Conservation (phyloP, 2,888 invertebrate genomes). For the Scotopteryx bipunctaria region DNA sequence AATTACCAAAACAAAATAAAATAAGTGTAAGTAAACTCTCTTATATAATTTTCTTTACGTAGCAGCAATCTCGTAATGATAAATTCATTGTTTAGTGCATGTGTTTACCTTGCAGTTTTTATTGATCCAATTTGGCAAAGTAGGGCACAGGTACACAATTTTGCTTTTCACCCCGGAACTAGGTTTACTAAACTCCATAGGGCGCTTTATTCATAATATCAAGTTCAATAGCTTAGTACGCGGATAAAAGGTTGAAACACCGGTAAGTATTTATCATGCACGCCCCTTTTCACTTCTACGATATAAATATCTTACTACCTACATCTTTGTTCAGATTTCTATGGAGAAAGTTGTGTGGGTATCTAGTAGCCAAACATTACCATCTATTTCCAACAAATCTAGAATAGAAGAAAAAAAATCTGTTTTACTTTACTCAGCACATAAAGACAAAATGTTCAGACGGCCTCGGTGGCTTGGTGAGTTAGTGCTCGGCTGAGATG, state of each 20-base stretch:
- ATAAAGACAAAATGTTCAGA: no score
- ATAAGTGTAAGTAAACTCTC: slow-evolving; percentile 4
- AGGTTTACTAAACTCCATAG: slow-evolving; percentile 1
- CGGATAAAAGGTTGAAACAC: neutral
- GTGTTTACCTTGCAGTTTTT: slow-evolving; percentile 22
- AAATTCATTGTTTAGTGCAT: neutral
- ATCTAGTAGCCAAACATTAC: no score
- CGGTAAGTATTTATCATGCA: neutral
- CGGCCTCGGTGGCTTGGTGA: no score
- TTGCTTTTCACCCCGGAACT: slow-evolving; percentile 17
- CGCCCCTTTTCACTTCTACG: slow-evolving; percentile 22
- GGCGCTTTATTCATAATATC: neutral
- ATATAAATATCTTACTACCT: neutral
- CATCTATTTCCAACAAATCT: no score
- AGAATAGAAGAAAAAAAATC: no score
- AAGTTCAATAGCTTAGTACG: neutral
- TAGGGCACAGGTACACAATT: slow-evolving; percentile 23
- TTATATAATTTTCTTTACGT: neutral
- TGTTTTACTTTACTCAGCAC: no score
- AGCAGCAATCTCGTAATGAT: neutral
- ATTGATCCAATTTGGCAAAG: slow-evolving; percentile 29
- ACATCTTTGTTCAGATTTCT: neutral
- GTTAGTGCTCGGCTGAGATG: no score
- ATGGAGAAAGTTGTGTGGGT: slow-evolving; percentile 3
- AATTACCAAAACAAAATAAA: neutral